Percentiles rank a stretch among this genome's conserved stretches.
These are phyloP conservation scores for Pachymerium ferrugineum DNA, from an alignment of 2,888 invertebrate genomes.

Conservation along the genomic window DNA sequence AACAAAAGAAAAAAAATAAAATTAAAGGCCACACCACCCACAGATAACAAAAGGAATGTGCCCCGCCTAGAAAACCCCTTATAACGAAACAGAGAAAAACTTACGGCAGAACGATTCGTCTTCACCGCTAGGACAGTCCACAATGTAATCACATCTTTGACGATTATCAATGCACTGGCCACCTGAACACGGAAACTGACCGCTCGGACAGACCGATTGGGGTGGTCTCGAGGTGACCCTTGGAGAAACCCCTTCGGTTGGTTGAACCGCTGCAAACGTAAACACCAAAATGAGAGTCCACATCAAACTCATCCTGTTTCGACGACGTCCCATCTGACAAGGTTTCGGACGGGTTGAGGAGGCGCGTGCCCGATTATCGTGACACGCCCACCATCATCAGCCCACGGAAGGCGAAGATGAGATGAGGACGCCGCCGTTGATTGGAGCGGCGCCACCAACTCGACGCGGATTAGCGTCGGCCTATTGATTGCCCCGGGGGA, in stretches of 20 bases:
- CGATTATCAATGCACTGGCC: constrained; percentile 46
- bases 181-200: constrained; percentile 44
- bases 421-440: constrained; percentile 23
- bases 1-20: background rate
- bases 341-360: no score
- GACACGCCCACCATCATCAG: constrained; percentile 28
- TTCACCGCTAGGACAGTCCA: constrained; percentile 60
- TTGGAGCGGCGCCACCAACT: constrained; percentile 25
- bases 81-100: constrained; percentile 35
- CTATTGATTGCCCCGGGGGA: constrained; percentile 19
- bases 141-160: constrained; percentile 50
- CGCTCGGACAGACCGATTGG: background rate
- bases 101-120: constrained; percentile 61
- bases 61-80: background rate
- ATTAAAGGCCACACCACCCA: background rate
- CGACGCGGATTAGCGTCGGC: background rate
- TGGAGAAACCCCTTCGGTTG: no score
- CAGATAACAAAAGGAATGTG: constrained; percentile 3
- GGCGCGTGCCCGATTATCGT: constrained; percentile 37
- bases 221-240: no score
- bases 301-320: background rate
- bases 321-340: constrained; percentile 23
- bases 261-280: no score
- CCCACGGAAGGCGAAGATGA: constrained; percentile 6
- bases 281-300: background rate